Conservation (phyloP, 2,888 invertebrate species). For the Gymnocheta viridis region DNA sequence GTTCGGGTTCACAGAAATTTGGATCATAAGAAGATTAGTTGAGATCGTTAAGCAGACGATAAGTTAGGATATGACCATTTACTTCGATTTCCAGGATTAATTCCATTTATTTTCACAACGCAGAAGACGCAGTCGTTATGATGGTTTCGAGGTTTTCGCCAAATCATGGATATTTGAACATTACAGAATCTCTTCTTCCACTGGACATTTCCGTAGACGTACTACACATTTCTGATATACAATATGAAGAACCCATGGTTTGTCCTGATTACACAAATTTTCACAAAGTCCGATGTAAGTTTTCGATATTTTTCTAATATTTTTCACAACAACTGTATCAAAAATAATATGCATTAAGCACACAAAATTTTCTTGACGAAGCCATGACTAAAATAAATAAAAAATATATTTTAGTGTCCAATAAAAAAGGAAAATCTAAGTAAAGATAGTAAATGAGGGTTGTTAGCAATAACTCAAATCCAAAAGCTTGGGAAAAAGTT, state of each 20-base stretch:
- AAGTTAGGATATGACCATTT: constrained; percentile 1
- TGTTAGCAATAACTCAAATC: neutral
- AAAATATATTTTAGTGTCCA: neutral
- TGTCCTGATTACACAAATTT: neutral
- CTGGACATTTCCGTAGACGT: too few species aligned
- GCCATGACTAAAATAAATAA: neutral
- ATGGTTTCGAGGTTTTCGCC: neutral
- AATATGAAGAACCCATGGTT: neutral
- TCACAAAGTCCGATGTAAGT: neutral
- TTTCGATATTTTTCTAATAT: neutral
- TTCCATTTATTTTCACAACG: neutral
- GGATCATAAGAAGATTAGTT: neutral
- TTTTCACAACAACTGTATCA: neutral
- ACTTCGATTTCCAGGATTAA: constrained; percentile 1
- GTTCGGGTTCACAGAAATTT: constrained; percentile 4
- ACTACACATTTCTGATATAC: neutral
- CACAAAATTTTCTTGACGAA: neutral
- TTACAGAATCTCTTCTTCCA: neutral
- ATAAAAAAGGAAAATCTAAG: neutral
- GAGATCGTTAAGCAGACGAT: neutral
- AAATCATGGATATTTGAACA: neutral
- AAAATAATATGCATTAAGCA: neutral
- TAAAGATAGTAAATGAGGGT: neutral
- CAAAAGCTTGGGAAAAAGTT: too few species aligned
- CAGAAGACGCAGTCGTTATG: neutral